Evolutionary conservation across 2,797 vertebrate genomes (phyloP), one percentile per base, ranked within the genome.

Genomic region (Loris lydekkerianus): DNA sequence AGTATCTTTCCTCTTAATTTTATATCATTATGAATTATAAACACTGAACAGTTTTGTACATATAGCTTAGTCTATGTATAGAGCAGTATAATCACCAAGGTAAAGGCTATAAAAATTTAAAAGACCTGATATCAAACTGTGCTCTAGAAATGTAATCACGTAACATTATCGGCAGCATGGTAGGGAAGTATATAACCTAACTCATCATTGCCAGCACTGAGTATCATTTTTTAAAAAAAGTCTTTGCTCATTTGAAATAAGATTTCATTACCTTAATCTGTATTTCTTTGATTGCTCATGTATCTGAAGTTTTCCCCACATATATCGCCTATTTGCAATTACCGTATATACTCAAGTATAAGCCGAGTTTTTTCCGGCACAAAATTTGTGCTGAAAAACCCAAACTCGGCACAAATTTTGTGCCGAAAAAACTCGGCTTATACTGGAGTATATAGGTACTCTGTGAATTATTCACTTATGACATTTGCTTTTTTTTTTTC

Each of bases 401-500:
- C 34, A 34, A 34, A 34, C 34, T 34, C 34, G 34, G 34, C 34
- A 34, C 34, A 34, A 34, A 34, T 34, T 34, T 34, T 34, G 34
- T 34, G 34, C 34, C 34, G 34, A 34, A 34, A 34, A 34, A 34
- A 34, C 34, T 34, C 34, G 34, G 34, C 34, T 34, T 34, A 34
- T 34, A 34, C 34, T 34, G 34, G 34, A 34, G 34, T 34, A 34
- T 34, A 34, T 34, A 34, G 34, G 34, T 34, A 34, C 53, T 76
- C 56, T 84, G 56, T 78, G 58, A 88, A 63, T 86, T 89, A 83
- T 63, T 93, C 17, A 34, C 14, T 37, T 58, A 40, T 5, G 37
- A 46, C 6, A 83, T 77, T 75, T 67, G 58, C 9, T 46, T 84
- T 93, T 93, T 46, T 84, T 93, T 93, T 94, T 83, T 84, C 80